These are phyloP conservation scores for Ia io DNA, from an alignment of 2,113 vertebrate genomes.

Conservation along the genomic window DNA sequence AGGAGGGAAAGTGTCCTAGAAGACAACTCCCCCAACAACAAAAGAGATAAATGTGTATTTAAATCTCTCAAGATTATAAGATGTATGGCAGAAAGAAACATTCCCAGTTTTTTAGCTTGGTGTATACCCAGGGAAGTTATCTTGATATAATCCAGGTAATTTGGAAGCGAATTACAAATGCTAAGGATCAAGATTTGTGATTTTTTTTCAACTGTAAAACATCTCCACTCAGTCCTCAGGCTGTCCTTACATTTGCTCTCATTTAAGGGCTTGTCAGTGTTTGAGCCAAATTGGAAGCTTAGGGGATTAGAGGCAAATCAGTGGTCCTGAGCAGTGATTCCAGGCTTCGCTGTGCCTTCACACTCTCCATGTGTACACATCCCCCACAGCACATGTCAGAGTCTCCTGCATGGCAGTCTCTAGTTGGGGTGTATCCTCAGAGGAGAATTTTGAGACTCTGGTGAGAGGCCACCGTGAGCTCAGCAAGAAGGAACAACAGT, in stretches of 20 bases:
- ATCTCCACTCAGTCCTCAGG: neutral
- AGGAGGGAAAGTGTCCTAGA: constrained; percentile 51
- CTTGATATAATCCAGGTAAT: constrained; percentile 36
- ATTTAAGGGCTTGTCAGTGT: neutral
- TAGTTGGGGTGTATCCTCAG: neutral
- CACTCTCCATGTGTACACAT: fast-evolving
- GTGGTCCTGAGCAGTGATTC: neutral
- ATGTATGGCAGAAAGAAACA: neutral
- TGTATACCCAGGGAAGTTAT: neutral
- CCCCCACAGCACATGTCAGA: fast-evolving
- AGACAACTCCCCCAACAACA: fast-evolving
- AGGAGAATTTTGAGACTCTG: neutral
- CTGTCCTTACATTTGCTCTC: neutral
- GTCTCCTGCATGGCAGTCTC: neutral
- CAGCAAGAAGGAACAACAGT: neutral
- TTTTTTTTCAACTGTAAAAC: constrained; percentile 34
- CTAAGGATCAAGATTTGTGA: constrained; percentile 39
- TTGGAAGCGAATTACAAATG: constrained; percentile 45
- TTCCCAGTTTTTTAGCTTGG: neutral
- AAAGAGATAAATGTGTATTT: neutral
- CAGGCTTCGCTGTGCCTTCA: neutral
- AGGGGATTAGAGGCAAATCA: neutral
- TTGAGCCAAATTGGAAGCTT: neutral
- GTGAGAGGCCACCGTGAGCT: neutral
- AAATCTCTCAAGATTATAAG: neutral